Base-by-base conservation (phyloP, 2,888 invertebrate species). In the Melanotus villosus region DNA sequence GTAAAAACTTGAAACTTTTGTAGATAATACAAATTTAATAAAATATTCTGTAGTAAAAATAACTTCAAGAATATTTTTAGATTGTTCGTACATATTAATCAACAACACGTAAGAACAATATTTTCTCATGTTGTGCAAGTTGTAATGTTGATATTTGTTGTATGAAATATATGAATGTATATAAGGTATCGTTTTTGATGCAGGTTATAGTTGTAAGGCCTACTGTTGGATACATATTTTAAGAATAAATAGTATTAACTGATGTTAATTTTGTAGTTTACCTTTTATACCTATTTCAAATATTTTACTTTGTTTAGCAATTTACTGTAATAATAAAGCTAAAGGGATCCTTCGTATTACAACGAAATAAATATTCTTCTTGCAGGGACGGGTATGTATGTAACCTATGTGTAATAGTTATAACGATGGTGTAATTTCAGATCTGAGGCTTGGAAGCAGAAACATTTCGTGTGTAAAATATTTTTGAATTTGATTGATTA, bases 181-280 rank as follows among this genome's bases (percentile, higher is more conserved):
- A 62, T 50, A 63, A 30, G 21, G 38, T 54, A 64, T 26, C 30
- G 62, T 62, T 62, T 32, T 54, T 52, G 52, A 54, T 43, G 64
- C 64, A 41, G 52, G 52, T 54, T 64, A 56, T 64, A 64, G 52
- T 52, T 21, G 21, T 43, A 57, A 65, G 65, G 65, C 65, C 65
- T 65, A 65, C 45, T 65, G 65, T 65, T 65, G 65, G 57, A 65
- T 65, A 65, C 41, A 56, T 65, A 65, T 56, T 38, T 54, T 57
- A 65, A 57, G 32, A 65, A 65, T 65, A 65, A 65, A 64, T 64
- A 65, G 56, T 58, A 57, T 58, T 45, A n/a, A 65, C 52, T 34
- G 57, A 65, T 65, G 56, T 57, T 65, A 56, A 57, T 18, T 32
- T n/a, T 23, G 26, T 4, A 30, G 19, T 52, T 52, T 47, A 16